A percentile compares a stretch with the other conserved stretches of the same genome.
These are phyloP conservation scores for Theristicus caerulescens DNA, from an alignment of 2,113 vertebrate genomes.

Conservation along the genomic window DNA sequence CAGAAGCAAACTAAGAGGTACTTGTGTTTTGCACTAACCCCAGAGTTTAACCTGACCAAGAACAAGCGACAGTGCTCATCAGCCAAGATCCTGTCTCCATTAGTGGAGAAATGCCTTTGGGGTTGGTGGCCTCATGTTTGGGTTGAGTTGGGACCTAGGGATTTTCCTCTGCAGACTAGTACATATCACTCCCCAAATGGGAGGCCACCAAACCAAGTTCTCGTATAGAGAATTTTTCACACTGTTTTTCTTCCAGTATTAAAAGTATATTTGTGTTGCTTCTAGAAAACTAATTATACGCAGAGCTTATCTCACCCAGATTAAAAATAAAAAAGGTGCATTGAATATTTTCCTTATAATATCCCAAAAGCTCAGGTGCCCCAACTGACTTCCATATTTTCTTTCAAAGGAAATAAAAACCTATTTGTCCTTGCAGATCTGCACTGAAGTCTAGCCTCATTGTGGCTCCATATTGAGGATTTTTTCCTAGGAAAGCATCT, in stretches of 20 bases:
- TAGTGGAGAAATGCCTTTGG: background rate
- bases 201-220: background rate
- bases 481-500: background rate
- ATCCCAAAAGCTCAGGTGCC: background rate
- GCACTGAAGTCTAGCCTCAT: background rate
- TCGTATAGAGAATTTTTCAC: background rate
- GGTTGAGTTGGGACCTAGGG: background rate
- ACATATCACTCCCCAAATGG: background rate
- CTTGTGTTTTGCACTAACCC: rapidly evolving
- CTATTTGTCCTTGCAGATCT: background rate
- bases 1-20: background rate
- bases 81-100: background rate
- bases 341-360: background rate
- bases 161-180: background rate
- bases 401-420: background rate
- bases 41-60: background rate
- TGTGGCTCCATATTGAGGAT: background rate
- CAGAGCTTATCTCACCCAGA: background rate
- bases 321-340: background rate
- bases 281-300: background rate
- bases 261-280: background rate
- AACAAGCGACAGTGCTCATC: rapidly evolving
- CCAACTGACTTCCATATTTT: background rate
- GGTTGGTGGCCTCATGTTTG: background rate
- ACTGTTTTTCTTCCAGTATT: background rate